phyloP scores from a whole-genome alignment of 2,888 invertebrate genomes.

The Epsilonema sp. region DNA sequence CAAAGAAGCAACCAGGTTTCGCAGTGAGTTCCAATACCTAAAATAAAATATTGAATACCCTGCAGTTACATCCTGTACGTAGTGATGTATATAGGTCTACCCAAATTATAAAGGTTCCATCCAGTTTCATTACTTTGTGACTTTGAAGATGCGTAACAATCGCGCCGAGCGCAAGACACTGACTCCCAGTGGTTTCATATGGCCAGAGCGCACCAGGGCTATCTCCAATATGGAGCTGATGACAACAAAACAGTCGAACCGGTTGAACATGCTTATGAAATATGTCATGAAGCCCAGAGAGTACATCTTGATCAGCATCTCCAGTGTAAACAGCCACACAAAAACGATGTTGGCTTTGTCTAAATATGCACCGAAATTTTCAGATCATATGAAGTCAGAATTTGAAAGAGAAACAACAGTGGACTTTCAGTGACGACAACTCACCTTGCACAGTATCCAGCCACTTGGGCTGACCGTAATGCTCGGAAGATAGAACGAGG shows the following conservation, averaged over 20 bases:
- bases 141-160: constrained; percentile 89
- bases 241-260: constrained; percentile 98
- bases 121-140: constrained; percentile 97
- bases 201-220: constrained; percentile 64
- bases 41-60: too few relatives aligned
- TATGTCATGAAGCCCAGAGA: constrained; percentile 95
- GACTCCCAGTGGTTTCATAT: constrained; percentile 93
- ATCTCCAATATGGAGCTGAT: constrained; percentile 93
- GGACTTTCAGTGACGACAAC: too few relatives aligned
- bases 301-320: constrained; percentile 99
- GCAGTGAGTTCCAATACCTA: constrained; percentile 96
- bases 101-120: too few relatives aligned
- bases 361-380: too few relatives aligned
- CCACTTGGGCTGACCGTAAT: constrained; percentile 80
- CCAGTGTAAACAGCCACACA: constrained; percentile 86
- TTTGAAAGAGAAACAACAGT: too few relatives aligned
- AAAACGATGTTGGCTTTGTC: constrained; percentile 93
- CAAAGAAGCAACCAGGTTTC: constrained; percentile 89
- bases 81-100: too few relatives aligned
- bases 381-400: too few relatives aligned
- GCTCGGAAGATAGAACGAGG: constrained; percentile 82
- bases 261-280: constrained; percentile 96
- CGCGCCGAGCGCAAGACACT: constrained; percentile 93
- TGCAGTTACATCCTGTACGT: too few relatives aligned
- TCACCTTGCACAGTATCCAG: constrained; percentile 82